phyloP scores from a whole-genome alignment of 2,113 vertebrate genomes.

The Ovis canadensis region DNA sequence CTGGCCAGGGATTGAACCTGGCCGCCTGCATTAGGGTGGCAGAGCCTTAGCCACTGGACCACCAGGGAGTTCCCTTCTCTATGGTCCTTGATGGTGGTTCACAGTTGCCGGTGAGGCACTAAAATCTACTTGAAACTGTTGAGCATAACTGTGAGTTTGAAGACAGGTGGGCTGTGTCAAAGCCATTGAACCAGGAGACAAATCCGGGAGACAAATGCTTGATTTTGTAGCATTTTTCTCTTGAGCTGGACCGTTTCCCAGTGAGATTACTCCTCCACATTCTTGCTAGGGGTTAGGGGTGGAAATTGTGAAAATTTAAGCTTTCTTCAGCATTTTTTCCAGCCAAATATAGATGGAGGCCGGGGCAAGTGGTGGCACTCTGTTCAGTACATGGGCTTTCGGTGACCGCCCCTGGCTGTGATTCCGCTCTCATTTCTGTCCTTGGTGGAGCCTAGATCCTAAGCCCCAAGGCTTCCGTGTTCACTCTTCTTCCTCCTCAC shows the following conservation, averaged over 20 bases:
- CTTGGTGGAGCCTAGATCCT: no score
- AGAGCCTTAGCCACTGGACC: not conserved
- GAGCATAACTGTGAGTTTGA: not conserved
- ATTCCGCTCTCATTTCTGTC: not conserved
- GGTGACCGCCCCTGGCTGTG: fast-evolving
- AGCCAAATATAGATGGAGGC: not conserved
- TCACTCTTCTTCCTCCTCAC: not conserved
- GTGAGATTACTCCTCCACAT: not conserved
- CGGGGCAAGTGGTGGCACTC: not conserved
- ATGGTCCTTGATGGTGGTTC: not conserved
- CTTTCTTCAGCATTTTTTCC: not conserved
- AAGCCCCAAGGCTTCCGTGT: not conserved
- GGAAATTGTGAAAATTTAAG: not conserved
- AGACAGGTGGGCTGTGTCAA: not conserved
- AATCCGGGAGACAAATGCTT: not conserved
- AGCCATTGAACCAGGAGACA: not conserved
- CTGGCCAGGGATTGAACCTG: not conserved
- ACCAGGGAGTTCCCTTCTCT: not conserved
- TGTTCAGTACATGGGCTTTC: not conserved
- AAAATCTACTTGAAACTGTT: not conserved
- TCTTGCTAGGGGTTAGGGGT: not conserved
- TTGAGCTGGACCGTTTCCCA: not conserved
- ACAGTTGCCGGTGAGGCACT: not conserved
- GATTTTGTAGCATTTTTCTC: not conserved
- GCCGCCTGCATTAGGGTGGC: not conserved